A percentile compares a stretch with the other conserved stretches of the same genome.
Conservation (phyloP, 2,888 invertebrate genomes). For the Pseudococcus jackbeardsleyi region DNA sequence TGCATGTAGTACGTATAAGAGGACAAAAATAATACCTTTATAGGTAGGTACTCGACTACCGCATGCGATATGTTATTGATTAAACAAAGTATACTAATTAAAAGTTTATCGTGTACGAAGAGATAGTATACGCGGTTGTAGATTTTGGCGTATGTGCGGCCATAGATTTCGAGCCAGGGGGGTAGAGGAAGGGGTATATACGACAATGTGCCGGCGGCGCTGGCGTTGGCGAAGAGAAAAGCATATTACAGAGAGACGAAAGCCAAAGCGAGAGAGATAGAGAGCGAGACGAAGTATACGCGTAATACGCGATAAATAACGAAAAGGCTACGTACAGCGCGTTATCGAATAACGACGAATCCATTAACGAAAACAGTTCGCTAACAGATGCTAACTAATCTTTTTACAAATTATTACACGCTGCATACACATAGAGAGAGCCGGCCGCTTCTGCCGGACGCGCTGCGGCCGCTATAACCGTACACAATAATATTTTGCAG, state of each 20-base stretch:
- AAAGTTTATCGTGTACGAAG: slow-evolving; percentile 50
- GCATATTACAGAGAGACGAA: not conserved
- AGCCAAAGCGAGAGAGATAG: not conserved
- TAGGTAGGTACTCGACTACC: not conserved
- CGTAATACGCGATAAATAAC: slow-evolving; percentile 57
- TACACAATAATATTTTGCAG: slow-evolving; percentile 60
- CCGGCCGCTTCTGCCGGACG: not conserved
- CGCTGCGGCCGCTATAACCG: slow-evolving; percentile 7
- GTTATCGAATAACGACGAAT: slow-evolving; percentile 62
- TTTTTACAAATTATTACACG: slow-evolving; percentile 63
- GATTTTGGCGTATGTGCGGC: not conserved
- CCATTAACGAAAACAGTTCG: slow-evolving; percentile 64
- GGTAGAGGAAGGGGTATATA: no score
- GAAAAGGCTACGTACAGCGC: slow-evolving; percentile 58
- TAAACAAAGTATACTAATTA: slow-evolving; percentile 59
- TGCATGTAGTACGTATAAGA: not conserved
- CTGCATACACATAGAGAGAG: not conserved
- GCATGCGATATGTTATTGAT: slow-evolving; percentile 51
- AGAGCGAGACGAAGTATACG: not conserved
- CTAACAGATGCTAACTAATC: slow-evolving; percentile 63
- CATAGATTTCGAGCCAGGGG: no score
- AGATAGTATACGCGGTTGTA: slow-evolving; percentile 1
- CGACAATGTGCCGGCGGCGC: no score
- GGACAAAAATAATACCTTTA: not conserved
- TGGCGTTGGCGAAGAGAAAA: not conserved